A percentile compares a stretch with the other conserved stretches of the same genome.
phyloP scores from a whole-genome alignment of 2,888 invertebrate genomes.

The Torymus texanus region DNA sequence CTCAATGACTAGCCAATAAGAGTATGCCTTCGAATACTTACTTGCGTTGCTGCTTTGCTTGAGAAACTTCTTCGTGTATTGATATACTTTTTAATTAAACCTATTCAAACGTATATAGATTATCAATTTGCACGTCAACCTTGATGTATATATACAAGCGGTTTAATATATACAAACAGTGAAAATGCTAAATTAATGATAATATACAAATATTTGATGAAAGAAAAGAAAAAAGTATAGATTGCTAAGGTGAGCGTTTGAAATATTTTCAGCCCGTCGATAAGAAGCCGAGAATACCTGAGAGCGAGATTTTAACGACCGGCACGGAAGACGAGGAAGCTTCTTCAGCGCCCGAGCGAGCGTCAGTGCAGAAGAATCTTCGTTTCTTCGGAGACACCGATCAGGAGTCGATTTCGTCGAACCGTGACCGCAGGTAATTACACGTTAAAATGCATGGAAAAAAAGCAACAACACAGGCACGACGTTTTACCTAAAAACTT shows the following conservation, averaged over 20 bases:
- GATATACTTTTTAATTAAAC: too few species aligned
- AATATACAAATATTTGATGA: too few species aligned
- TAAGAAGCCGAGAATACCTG: constrained; percentile 71
- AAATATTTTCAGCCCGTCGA: constrained; percentile 67
- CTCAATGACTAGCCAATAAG: neutral
- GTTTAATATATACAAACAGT: too few species aligned
- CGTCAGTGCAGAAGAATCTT: constrained; percentile 79
- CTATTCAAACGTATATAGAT: too few species aligned
- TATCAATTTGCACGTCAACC: too few species aligned
- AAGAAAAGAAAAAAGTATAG: neutral
- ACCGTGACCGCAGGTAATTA: constrained; percentile 69
- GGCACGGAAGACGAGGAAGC: constrained; percentile 79
- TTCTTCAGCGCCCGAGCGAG: constrained; percentile 71
- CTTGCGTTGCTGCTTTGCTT: too few species aligned
- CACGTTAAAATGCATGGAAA: constrained; percentile 5
- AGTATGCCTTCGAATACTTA: too few species aligned
- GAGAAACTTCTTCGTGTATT: too few species aligned
- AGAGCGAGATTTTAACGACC: constrained; percentile 75
- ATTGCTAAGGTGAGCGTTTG: constrained; percentile 7
- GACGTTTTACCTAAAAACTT: too few species aligned
- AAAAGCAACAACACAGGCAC: neutral
- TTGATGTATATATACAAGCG: too few species aligned
- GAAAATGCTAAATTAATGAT: too few species aligned
- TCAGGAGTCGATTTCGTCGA: constrained; percentile 79
- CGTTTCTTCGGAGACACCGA: constrained; percentile 92